Evolutionary conservation across 2,888 invertebrate genomes (phyloP).

Genomic region (Chloroclystis v-ata): DNA sequence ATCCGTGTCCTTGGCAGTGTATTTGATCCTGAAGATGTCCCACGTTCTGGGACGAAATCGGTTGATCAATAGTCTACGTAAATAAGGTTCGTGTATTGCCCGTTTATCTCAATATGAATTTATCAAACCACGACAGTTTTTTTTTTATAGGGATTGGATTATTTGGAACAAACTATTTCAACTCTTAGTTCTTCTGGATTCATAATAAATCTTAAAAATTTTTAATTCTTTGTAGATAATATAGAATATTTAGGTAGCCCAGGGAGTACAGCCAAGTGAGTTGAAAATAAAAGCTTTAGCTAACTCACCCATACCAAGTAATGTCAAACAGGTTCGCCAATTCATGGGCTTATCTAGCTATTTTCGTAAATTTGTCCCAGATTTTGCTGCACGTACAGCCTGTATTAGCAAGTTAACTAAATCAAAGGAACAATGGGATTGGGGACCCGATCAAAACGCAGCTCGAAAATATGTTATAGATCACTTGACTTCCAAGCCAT

Average conservation of each 20-base stretch:
- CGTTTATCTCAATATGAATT: no score
- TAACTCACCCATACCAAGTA: background rate
- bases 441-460: background rate
- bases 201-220: constrained; percentile 5
- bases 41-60: no score
- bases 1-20: no score
- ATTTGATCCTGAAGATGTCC: no score
- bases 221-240: background rate
- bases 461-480: constrained; percentile 21
- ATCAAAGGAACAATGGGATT: background rate
- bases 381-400: constrained; percentile 4
- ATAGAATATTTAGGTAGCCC: constrained; percentile 11
- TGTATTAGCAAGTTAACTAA: background rate
- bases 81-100: no score
- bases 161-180: background rate
- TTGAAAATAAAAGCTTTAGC: background rate
- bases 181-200: background rate
- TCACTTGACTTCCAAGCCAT: constrained; percentile 23
- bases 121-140: no score
- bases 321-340: constrained; percentile 3
- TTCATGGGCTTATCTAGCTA: constrained; percentile 9
- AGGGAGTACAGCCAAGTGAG: constrained; percentile 1
- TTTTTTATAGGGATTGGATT: background rate
- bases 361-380: constrained; percentile 6
- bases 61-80: no score